These are phyloP conservation scores for Cephalopholis sonnerati DNA, from an alignment of 2,113 vertebrate species.

Conservation along the genomic window DNA sequence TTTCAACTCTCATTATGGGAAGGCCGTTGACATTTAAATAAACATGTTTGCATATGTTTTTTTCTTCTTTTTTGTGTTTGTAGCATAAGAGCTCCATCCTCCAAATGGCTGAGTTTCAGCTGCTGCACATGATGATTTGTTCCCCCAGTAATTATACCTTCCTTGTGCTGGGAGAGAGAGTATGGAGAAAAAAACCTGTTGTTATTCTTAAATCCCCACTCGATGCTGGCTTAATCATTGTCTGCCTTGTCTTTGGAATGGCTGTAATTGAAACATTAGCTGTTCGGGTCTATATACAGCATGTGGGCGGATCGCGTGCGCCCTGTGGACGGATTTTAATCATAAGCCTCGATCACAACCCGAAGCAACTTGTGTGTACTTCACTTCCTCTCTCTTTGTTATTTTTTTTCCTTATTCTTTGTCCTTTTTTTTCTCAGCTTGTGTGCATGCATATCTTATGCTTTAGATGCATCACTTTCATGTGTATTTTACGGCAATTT, in stretches of 20 bases:
- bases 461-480: neutral
- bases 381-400: slow-evolving; percentile 12
- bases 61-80: slow-evolving; percentile 13
- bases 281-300: slow-evolving; percentile 68
- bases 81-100: slow-evolving; percentile 48
- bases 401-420: neutral
- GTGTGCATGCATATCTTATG: too few relatives aligned
- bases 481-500: neutral
- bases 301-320: slow-evolving; percentile 65
- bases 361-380: slow-evolving; percentile 35
- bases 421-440: too few relatives aligned
- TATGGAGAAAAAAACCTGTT: slow-evolving; percentile 35
- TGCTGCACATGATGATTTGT: slow-evolving; percentile 72
- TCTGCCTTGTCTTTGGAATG: slow-evolving; percentile 74
- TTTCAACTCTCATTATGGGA: slow-evolving; percentile 41
- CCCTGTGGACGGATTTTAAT: slow-evolving; percentile 72
- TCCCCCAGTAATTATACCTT: slow-evolving; percentile 78
- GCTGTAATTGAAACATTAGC: slow-evolving; percentile 83
- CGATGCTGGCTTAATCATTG: slow-evolving; percentile 77
- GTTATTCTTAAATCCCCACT: slow-evolving; percentile 79
- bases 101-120: slow-evolving; percentile 67
- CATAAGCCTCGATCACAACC: slow-evolving; percentile 61
- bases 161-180: slow-evolving; percentile 37
- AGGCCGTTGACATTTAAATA: slow-evolving; percentile 57
- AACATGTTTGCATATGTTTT: slow-evolving; percentile 56